Conservation (phyloP, 2,113 vertebrate genomes). For the Saccopteryx bilineata region DNA sequence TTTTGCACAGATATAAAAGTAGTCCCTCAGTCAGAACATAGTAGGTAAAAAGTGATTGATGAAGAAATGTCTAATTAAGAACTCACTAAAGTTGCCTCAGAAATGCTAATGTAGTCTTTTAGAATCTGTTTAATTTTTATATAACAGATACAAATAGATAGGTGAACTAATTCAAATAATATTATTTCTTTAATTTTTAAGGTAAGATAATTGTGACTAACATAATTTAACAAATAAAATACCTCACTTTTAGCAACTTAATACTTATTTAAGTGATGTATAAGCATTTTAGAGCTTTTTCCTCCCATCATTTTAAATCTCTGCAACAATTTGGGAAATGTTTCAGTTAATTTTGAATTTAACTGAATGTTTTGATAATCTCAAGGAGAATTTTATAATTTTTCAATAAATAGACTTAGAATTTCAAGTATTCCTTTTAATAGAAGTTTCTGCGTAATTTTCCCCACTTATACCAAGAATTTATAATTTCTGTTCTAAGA, state of each 20-base stretch:
- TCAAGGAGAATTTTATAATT: neutral
- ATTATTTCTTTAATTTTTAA: constrained; percentile 29
- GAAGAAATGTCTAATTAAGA: neutral
- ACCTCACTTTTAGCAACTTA: neutral
- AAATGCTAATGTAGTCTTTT: neutral
- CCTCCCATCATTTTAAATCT: neutral
- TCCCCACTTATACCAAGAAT: neutral
- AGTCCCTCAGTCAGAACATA: neutral
- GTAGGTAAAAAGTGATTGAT: neutral
- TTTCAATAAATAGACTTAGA: constrained; percentile 18
- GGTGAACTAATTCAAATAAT: neutral
- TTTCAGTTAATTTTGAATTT: constrained; percentile 57
- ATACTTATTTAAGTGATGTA: neutral
- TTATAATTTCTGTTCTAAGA: constrained; percentile 3
- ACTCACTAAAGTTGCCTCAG: neutral
- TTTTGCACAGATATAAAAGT: neutral
- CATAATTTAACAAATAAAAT: neutral
- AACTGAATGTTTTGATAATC: constrained; percentile 53
- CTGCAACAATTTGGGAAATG: neutral
- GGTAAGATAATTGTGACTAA: neutral
- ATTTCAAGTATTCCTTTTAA: constrained; percentile 20
- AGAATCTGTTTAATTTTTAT: constrained; percentile 7
- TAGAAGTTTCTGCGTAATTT: constrained; percentile 23
- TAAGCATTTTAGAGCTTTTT: neutral
- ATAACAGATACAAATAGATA: neutral